A percentile compares a stretch with the other conserved stretches of the same genome.
Evolutionary conservation across 2,888 invertebrate genomes (phyloP).

Genomic region (Phyto melanocephala): DNA sequence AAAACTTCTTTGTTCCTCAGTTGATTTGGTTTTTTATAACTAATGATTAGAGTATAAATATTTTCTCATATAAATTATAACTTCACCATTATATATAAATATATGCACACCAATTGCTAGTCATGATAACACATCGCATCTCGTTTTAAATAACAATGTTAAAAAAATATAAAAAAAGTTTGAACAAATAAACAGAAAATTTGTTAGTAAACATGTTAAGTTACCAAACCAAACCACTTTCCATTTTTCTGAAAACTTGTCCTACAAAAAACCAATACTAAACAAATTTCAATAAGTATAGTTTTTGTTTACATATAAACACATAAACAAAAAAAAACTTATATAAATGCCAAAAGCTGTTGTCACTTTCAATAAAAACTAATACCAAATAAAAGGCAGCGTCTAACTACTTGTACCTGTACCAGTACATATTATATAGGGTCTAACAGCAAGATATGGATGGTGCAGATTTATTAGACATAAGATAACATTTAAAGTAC

Average conservation of each 20-base stretch:
- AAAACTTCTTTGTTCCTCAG: conserved; percentile 5
- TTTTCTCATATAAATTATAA: conserved; percentile 52
- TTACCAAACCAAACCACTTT: conserved; percentile 65
- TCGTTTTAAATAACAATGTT: conserved; percentile 10
- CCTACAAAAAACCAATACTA: conserved; percentile 43
- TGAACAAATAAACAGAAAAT: conserved; percentile 16
- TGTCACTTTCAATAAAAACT: conserved; percentile 60
- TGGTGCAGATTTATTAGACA: neutral
- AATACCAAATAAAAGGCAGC: conserved; percentile 44
- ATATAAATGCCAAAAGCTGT: conserved; percentile 62
- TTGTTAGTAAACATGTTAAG: conserved; percentile 56
- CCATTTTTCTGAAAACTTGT: conserved; percentile 64
- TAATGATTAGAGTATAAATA: conserved; percentile 29
- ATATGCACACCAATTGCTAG: too few species aligned
- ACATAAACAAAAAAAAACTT: conserved; percentile 24
- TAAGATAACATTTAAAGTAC: too few species aligned
- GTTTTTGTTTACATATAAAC: conserved; percentile 36
- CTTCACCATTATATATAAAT: neutral
- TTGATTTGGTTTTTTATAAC: neutral
- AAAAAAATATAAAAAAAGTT: neutral
- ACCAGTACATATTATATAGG: neutral
- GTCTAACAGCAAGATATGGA: neutral
- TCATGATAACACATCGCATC: conserved; percentile 26
- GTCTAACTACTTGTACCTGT: neutral
- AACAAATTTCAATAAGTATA: conserved; percentile 26